A percentile compares a stretch with the other conserved stretches of the same genome.
phyloP scores from a whole-genome alignment of 2,888 invertebrate species.

The Brachylomia viminalis region DNA sequence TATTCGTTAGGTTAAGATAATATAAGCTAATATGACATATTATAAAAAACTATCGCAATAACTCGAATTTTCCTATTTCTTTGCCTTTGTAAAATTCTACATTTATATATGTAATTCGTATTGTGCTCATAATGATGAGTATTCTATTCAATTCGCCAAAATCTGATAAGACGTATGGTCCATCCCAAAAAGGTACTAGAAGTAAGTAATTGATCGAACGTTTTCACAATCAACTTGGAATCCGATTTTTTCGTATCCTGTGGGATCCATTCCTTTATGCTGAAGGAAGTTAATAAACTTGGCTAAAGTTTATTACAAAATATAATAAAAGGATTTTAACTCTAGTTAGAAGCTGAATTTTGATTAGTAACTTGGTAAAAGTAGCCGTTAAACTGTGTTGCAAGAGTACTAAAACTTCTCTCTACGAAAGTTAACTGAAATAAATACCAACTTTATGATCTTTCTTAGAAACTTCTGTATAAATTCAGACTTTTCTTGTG shows the following conservation, averaged over 20 bases:
- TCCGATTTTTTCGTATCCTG: too few relatives aligned
- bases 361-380: slow-evolving; percentile 22
- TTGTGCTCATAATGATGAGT: too few relatives aligned
- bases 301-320: not conserved
- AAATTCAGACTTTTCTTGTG: slow-evolving; percentile 8
- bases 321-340: slow-evolving; percentile 19
- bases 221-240: slow-evolving; percentile 7
- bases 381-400: not conserved
- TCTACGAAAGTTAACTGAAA: not conserved
- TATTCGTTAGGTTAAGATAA: too few relatives aligned
- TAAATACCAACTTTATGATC: slow-evolving; percentile 24
- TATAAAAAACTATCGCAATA: too few relatives aligned
- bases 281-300: not conserved
- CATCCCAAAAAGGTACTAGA: not conserved
- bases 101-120: too few relatives aligned
- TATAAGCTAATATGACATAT: too few relatives aligned
- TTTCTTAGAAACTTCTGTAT: slow-evolving; percentile 32
- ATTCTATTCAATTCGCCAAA: too few relatives aligned
- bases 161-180: not conserved
- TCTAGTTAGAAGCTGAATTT: slow-evolving; percentile 24
- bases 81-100: too few relatives aligned
- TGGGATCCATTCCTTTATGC: slow-evolving; percentile 16
- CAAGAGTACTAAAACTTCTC: slow-evolving; percentile 23
- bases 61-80: too few relatives aligned
- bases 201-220: slow-evolving; percentile 29